Evolutionary conservation across 2,888 invertebrate species (phyloP).

Genomic region (Melinaea marsaeus): DNA sequence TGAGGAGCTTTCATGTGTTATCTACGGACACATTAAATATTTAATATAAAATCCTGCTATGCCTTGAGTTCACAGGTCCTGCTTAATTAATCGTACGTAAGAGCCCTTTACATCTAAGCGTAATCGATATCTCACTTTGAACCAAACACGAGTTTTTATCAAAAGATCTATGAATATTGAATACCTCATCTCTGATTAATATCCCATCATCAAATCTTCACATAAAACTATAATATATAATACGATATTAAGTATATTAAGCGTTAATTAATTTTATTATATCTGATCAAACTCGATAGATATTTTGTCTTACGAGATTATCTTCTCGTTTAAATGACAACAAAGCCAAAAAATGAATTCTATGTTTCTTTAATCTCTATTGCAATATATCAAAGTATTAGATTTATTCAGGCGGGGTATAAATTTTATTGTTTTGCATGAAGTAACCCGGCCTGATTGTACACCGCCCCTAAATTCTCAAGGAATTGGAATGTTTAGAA

Average conservation of each 20-base stretch:
- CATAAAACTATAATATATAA: no score
- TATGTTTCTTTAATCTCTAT: background rate
- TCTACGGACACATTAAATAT: no score
- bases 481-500: constrained; percentile 16
- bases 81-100: constrained; percentile 20
- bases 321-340: no score
- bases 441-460: constrained; percentile 51
- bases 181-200: constrained; percentile 56
- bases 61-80: constrained; percentile 16
- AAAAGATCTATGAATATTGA: constrained; percentile 66
- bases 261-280: background rate
- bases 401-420: constrained; percentile 32
- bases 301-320: no score
- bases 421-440: constrained; percentile 59
- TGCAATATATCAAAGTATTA: constrained; percentile 4
- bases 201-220: constrained; percentile 36
- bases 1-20: no score
- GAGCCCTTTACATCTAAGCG: constrained; percentile 22
- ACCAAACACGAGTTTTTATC: constrained; percentile 41
- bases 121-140: constrained; percentile 33
- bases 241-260: constrained; percentile 17
- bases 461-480: constrained; percentile 43
- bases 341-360: no score
- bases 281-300: no score
- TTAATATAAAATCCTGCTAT: no score